Base-by-base conservation (phyloP, 2,113 vertebrate genomes). In the Apus apus region DNA sequence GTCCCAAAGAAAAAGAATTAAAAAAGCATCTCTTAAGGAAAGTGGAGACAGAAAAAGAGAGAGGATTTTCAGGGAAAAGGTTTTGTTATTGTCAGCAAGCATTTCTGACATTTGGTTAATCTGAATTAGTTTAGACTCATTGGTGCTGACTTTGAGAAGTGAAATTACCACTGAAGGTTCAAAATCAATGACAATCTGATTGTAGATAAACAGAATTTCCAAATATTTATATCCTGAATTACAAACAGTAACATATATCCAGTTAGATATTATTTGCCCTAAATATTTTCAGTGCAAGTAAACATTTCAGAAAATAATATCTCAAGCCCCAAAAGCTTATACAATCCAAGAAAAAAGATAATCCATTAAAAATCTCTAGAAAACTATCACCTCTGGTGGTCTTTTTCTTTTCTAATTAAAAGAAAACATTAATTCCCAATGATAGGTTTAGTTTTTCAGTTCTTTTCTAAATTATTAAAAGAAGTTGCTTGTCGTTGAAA, bases 61-160 rank as follows among this genome's bases (percentile, higher is more conserved):
- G 12, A 50, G 0, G 3, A n/a, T 32, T 56, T 58, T 4, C 0
- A 6, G 32, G 16, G 18, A 71, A 81, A 80, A 32, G 11, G 0
- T 34, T 26, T 26, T 66, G 30, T 60, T 66, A 29, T 6, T 43
- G 9, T 62, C 36, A 83, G 40, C 14, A 92, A 76, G 2, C 1
- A 36, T 80, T 88, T 70, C 50, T 86, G 23, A 51, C 3, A 20
- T 73, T 83, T 53, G 14, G 8, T 45, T 77, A 89, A 66, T 36
- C n/a, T 80, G 50, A 83, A n/a, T 72, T 56, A 53, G 8, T 6
- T 83, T 83, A 68, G 25, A 64, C 48, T 25, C 5, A 46, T 20
- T 36, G 10, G 16, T 45, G 57, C 5, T 1, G 48, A 11, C 61
- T 68, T 34, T 21, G 5, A 5, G 3, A 16, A 50, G 8, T 27